Base-by-base conservation (phyloP, 2,797 vertebrate genomes). In the Enteromius radiatus region DNA sequence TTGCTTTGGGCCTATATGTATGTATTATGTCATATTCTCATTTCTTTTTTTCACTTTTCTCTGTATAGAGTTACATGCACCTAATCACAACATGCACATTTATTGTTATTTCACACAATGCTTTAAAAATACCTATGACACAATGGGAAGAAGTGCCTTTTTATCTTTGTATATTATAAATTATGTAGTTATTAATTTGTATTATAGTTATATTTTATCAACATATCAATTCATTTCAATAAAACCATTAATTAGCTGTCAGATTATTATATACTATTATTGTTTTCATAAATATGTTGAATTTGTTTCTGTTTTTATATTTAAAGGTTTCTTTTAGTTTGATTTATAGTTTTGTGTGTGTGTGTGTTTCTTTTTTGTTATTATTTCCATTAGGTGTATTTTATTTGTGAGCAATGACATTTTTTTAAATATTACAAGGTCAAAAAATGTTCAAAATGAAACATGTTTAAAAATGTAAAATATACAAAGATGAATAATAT, bases 61-160 rank as follows among this genome's bases (percentile, higher is more conserved):
- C 7, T 59, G n/a, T 76, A 70, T 15, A 43, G 43, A 11, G 54
- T 52, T 7, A 3, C 41, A 75, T 75, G 69, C 49, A 47, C 26
- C 5, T 69, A 11, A 9, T 36, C 23, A 56, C 36, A 74, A 65
- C 21, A 54, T 54, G 70, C 38, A 80, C 23, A 31, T 80, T 49
- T 81, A 26, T 67, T 76, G 3, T 67, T 28, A 54, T 9, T 75
- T 38, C 31, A 73, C 28, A 49, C 69, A 41, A 38, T 80, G 52
- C 28, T 33, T 79, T 68, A 26, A 79, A 54, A 68, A 15, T 15
- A 63, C 9, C 4, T 23, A 33, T 67, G 4, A 68, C 52, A 41
- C 59, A 75, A n/a, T 36, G 56, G 23, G 31, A 19, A 68, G 43
- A 67, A 67, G 23, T 75, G 68, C 61, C 15, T 83, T 86, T 71